Conservation (phyloP, 2,797 vertebrate species). For the Falco columbarius region DNA sequence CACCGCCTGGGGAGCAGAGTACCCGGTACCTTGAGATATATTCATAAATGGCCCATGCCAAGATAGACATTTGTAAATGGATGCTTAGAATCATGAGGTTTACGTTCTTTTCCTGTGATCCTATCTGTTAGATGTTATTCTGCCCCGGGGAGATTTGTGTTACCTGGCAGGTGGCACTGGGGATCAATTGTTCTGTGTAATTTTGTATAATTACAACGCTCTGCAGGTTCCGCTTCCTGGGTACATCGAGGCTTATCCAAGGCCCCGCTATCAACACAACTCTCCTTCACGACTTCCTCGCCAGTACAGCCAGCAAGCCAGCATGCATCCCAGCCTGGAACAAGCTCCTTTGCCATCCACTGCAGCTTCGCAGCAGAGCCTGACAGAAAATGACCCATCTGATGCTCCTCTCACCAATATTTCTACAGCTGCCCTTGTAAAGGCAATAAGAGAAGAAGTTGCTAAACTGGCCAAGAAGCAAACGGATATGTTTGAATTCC, state of each 20-base stretch:
- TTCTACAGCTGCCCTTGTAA: constrained; percentile 94
- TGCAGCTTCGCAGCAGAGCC: constrained; percentile 87
- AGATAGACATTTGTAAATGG: neutral
- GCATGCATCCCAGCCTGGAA: constrained; percentile 82
- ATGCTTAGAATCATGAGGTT: neutral
- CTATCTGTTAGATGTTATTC: neutral
- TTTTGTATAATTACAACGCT: neutral
- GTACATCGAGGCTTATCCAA: constrained; percentile 95
- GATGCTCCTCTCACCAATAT: constrained; percentile 90
- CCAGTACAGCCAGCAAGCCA: constrained; percentile 86
- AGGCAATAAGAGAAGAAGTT: constrained; percentile 96
- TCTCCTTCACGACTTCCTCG: constrained; percentile 87
- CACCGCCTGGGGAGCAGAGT: neutral
- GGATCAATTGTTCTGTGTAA: neutral
- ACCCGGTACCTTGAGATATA: fast-evolving
- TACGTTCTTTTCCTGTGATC: neutral
- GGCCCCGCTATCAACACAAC: constrained; percentile 90
- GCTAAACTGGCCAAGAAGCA: constrained; percentile 98
- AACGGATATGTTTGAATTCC: constrained; percentile 97
- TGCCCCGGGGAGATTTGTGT: neutral
- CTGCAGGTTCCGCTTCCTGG: constrained; percentile 92
- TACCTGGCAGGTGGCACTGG: neutral
- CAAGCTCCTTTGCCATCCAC: constrained; percentile 78
- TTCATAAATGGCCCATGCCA: neutral
- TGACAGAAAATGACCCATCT: constrained; percentile 82